A percentile compares a stretch with the other conserved stretches of the same genome.
Evolutionary conservation across 2,888 invertebrate genomes (phyloP).

Genomic region (Lordiphosa andalusiaca): DNA sequence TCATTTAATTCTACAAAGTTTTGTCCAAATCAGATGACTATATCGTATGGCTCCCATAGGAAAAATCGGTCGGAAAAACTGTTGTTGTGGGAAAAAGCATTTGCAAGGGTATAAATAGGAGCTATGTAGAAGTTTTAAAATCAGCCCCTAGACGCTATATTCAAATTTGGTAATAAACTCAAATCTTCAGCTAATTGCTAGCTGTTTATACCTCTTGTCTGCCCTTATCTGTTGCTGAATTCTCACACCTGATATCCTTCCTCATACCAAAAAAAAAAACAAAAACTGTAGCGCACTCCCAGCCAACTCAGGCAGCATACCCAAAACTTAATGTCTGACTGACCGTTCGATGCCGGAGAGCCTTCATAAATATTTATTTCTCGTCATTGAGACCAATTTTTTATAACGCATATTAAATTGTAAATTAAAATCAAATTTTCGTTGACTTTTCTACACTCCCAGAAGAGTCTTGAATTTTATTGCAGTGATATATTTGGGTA

Average conservation of each 20-base stretch:
- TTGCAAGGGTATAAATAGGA: too few relatives aligned
- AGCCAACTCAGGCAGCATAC: not conserved
- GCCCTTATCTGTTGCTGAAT: too few relatives aligned
- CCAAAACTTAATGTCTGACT: not conserved
- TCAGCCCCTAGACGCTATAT: too few relatives aligned
- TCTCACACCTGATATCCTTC: not conserved
- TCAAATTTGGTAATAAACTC: too few relatives aligned
- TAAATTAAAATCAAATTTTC: slow-evolving; percentile 73
- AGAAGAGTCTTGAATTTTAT: slow-evolving; percentile 45
- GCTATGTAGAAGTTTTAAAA: too few relatives aligned
- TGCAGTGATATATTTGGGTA: slow-evolving; percentile 50
- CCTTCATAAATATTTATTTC: slow-evolving; percentile 71
- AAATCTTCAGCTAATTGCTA: too few relatives aligned
- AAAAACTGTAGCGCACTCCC: slow-evolving; percentile 12
- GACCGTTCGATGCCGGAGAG: slow-evolving; percentile 2
- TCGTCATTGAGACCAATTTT: slow-evolving; percentile 72
- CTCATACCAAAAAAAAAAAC: not conserved
- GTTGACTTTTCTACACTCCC: slow-evolving; percentile 69
- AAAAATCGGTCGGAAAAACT: too few relatives aligned
- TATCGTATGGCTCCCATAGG: too few relatives aligned
- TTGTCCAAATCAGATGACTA: too few relatives aligned
- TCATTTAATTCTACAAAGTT: too few relatives aligned
- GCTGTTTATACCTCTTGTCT: too few relatives aligned
- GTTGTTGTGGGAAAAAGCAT: too few relatives aligned
- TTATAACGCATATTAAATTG: slow-evolving; percentile 74